Evolutionary conservation across 2,113 vertebrate species (phyloP), one percentile per base, ranked within the genome.

Genomic region (Phrynosoma platyrhinos): DNA sequence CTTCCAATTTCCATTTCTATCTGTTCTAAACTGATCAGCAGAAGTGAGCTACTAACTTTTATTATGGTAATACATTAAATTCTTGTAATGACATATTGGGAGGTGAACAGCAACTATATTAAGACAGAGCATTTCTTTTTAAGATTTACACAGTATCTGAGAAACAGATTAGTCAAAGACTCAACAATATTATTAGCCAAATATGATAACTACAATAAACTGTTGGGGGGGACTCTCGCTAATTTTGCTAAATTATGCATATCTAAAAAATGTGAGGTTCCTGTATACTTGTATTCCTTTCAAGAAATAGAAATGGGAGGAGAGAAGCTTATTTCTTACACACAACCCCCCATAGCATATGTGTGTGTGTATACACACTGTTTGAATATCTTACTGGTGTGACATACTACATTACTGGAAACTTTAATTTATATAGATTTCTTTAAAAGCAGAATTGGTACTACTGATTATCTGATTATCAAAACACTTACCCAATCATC

Each of bases 401-500:
- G 32, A n/a, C 36, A 90, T 62, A 5, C 1, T 20, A 40, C 1
- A 68, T 10, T 78, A 83, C 88, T 69, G 84, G 82, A 86, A 64
- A 40, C 36, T 79, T 82, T 0, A 74, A 30, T 9, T 47, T 86
- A 52, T 5, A n/a, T 0, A 72, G 3, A 16, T 32, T 82, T 58
- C 25, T 40, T 83, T 53, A n/a, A 71, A 69, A 81, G 20, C 2
- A 71, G 25, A 71, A 86, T 10, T 69, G 79, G 27, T 25, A 83
- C 42, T 14, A 36, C 32, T 83, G 9, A 66, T 40, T 25, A 52
- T 40, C 47, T n/a, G n/a, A 68, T 91, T 62, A 23, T 9, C 8
- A 87, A 47, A 92, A 91, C 79, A 95, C 97, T 97, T 97, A 98
- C 98, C 98, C 97, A 86, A 98, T 97, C 96, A 98, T 97, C 76